Evolutionary conservation across 37 sponge, comb jelly and placozoan species (phyloP).

Genomic region (Cliona cf. orientalis): DNA sequence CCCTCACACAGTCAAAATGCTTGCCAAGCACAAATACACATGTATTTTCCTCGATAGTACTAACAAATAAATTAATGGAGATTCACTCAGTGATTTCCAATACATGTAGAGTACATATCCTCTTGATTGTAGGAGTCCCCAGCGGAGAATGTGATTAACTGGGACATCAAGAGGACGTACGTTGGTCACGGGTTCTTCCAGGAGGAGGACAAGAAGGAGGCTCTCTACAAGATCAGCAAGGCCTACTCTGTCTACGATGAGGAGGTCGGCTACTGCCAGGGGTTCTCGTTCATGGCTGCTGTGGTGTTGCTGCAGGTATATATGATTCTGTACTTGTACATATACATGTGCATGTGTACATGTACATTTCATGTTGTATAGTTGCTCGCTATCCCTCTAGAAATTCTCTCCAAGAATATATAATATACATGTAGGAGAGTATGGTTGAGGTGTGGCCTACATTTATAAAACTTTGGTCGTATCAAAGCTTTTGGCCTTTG

Average conservation of each 20-base stretch:
- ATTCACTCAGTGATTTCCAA: no score
- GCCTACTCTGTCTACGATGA: constrained; percentile 94
- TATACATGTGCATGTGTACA: not conserved
- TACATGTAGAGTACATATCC: not conserved
- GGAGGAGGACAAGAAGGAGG: constrained; percentile 58
- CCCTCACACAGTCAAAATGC: no score
- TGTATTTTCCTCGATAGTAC: not conserved
- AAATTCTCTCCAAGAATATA: no score
- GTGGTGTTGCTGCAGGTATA: constrained; percentile 90
- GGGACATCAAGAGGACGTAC: constrained; percentile 97
- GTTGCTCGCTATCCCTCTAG: not conserved
- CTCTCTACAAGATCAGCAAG: constrained; percentile 90
- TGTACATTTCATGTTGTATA: not conserved
- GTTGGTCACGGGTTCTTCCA: constrained; percentile 91
- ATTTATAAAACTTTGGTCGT: no score
- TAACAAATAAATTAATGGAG: no score
- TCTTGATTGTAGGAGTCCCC: constrained; percentile 72
- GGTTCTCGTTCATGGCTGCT: constrained; percentile 95
- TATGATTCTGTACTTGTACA: not conserved
- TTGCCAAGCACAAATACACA: no score
- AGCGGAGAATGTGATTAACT: constrained; percentile 83
- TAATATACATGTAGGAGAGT: no score
- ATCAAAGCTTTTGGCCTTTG: no score
- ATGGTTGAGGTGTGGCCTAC: no score
- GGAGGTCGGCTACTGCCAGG: constrained; percentile 99